phyloP scores from a whole-genome alignment of 2,113 vertebrate genomes.

The Sinosuthora webbiana region DNA sequence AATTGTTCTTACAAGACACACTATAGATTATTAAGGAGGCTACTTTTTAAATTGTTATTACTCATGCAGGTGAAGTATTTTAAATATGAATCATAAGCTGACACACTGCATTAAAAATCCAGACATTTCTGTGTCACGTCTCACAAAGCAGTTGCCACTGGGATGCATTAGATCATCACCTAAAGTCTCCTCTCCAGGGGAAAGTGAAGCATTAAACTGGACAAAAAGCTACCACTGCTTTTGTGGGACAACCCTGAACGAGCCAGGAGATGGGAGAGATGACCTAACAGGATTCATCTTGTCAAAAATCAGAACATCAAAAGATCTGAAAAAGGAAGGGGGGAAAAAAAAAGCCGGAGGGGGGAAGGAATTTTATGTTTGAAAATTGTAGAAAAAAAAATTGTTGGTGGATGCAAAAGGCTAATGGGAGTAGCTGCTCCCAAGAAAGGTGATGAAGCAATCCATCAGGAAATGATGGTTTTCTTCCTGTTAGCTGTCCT shows the following conservation, averaged over 20 bases:
- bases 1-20: neutral
- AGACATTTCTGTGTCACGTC: neutral
- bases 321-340: neutral
- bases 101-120: neutral
- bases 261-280: neutral
- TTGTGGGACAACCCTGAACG: neutral
- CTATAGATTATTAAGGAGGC: neutral
- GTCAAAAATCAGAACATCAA: neutral
- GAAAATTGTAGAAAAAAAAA: neutral
- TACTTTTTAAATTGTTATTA: neutral
- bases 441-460: neutral
- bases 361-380: neutral
- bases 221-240: neutral
- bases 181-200: neutral
- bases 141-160: neutral
- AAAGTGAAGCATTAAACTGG: neutral
- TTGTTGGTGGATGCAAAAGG: neutral
- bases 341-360: no score
- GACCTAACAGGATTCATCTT: neutral
- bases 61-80: constrained; percentile 2
- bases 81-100: constrained; percentile 11
- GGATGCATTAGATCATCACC: neutral
- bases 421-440: neutral
- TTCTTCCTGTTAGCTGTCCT: neutral
- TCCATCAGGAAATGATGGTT: neutral